Conservation (phyloP, 2,888 invertebrate genomes). For the Stenchaetothrips biformis region DNA sequence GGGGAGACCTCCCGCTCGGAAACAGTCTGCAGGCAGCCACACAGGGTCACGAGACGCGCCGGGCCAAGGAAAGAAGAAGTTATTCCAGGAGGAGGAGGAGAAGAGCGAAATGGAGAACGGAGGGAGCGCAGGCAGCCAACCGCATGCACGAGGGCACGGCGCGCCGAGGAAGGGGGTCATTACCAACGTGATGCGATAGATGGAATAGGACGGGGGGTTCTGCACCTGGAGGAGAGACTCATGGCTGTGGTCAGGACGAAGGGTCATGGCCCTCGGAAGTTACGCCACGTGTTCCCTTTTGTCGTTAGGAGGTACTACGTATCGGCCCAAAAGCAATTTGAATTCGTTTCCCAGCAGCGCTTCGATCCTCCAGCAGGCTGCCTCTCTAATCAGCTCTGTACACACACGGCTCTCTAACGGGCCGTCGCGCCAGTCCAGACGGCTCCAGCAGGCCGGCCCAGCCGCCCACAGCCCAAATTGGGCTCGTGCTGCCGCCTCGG, state of each 20-base stretch:
- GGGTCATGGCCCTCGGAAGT: too few relatives aligned
- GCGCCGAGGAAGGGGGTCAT: slow-evolving; percentile 12
- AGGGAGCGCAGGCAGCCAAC: neutral
- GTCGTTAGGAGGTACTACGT: too few relatives aligned
- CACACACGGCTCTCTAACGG: neutral
- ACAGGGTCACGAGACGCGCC: slow-evolving; percentile 4
- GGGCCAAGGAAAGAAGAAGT: neutral
- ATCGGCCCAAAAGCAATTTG: too few relatives aligned
- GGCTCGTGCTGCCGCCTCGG: neutral
- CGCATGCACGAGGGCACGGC: neutral
- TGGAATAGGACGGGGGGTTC: too few relatives aligned
- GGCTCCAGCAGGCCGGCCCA: too few relatives aligned
- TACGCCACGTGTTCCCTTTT: too few relatives aligned
- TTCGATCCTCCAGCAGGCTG: too few relatives aligned
- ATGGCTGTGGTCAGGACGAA: too few relatives aligned
- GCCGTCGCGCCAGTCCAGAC: neutral
- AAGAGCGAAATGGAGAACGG: neutral
- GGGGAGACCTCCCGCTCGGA: too few relatives aligned
- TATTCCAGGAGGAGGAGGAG: neutral
- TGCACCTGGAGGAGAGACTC: too few relatives aligned
- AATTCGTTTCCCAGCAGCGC: too few relatives aligned
- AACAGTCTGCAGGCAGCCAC: neutral
- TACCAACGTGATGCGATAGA: neutral
- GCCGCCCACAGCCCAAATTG: neutral
- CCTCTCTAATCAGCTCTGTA: too few relatives aligned